These are phyloP conservation scores for Diaprepes abbreviatus DNA, from an alignment of 2,888 invertebrate genomes.

Conservation along the genomic window DNA sequence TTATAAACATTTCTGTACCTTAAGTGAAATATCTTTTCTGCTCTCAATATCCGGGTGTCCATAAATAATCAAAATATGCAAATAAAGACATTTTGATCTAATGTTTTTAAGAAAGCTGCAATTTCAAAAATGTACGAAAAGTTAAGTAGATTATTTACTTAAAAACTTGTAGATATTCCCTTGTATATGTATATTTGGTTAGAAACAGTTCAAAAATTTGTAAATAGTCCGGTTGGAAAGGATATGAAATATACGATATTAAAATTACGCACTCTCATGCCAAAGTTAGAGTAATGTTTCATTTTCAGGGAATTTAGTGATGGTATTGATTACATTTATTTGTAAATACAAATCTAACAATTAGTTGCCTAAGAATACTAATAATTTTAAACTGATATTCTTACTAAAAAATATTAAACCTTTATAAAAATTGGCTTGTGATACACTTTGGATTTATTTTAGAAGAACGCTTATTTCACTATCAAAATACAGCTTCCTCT, in stretches of 20 bases:
- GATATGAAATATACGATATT: constrained; percentile 69
- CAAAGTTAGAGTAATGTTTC: constrained; percentile 65
- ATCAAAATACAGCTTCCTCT: too few species aligned
- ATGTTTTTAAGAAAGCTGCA: constrained; percentile 21
- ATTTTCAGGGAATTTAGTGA: constrained; percentile 11
- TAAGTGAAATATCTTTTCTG: too few species aligned
- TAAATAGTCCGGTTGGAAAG: constrained; percentile 65
- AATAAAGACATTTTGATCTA: constrained; percentile 46
- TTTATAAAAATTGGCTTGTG: too few species aligned
- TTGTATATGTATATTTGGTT: constrained; percentile 66
- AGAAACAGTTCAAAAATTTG: constrained; percentile 60
- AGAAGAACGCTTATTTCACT: too few species aligned
- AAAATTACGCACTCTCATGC: constrained; percentile 68
- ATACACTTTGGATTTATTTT: too few species aligned
- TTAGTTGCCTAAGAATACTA: too few species aligned
- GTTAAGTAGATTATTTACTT: constrained; percentile 56
- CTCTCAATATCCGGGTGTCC: too few species aligned
- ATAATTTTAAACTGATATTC: too few species aligned
- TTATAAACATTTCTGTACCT: too few species aligned
- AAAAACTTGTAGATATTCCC: constrained; percentile 63
- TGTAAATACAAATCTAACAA: too few species aligned
- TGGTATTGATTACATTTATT: constrained; percentile 12
- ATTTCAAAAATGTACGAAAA: constrained; percentile 49
- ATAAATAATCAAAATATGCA: too few species aligned
- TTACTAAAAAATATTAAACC: too few species aligned